Conservation (phyloP, 2,888 invertebrate genomes). For the Tholera decimalis region DNA sequence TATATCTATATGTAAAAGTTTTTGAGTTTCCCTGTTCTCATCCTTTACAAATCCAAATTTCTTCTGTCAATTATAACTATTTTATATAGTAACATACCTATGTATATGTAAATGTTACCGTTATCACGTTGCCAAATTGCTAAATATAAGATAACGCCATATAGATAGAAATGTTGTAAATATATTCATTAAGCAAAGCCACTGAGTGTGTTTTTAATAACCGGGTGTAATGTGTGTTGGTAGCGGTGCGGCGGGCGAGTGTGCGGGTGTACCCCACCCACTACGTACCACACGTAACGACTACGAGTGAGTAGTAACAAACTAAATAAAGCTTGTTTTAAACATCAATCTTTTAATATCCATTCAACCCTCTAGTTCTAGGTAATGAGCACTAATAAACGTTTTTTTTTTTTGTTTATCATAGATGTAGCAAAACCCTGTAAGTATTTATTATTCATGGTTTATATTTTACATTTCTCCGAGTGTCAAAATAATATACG, state of each 20-base stretch:
- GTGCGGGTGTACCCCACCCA: background rate
- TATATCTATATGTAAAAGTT: slow-evolving; percentile 38
- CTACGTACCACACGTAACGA: slow-evolving; percentile 80
- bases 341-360: slow-evolving; percentile 73
- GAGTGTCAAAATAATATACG: slow-evolving; percentile 82
- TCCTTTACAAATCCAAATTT: slow-evolving; percentile 69
- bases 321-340: slow-evolving; percentile 91
- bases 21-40: slow-evolving; percentile 7
- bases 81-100: slow-evolving; percentile 73
- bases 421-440: background rate
- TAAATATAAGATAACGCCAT: slow-evolving; percentile 84
- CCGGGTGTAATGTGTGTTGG: slow-evolving; percentile 81
- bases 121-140: slow-evolving; percentile 89
- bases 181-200: slow-evolving; percentile 84
- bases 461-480: slow-evolving; percentile 61
- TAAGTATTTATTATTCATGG: background rate
- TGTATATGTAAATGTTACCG: slow-evolving; percentile 84
- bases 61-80: slow-evolving; percentile 87
- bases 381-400: background rate
- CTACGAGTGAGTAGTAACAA: slow-evolving; percentile 82
- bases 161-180: slow-evolving; percentile 87
- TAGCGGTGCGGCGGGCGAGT: slow-evolving; percentile 36
- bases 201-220: slow-evolving; percentile 83
- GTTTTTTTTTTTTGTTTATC: background rate
- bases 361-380: slow-evolving; percentile 17